Evolutionary conservation across 2,113 vertebrate genomes (phyloP).

Genomic region (Xyrauchen texanus): DNA sequence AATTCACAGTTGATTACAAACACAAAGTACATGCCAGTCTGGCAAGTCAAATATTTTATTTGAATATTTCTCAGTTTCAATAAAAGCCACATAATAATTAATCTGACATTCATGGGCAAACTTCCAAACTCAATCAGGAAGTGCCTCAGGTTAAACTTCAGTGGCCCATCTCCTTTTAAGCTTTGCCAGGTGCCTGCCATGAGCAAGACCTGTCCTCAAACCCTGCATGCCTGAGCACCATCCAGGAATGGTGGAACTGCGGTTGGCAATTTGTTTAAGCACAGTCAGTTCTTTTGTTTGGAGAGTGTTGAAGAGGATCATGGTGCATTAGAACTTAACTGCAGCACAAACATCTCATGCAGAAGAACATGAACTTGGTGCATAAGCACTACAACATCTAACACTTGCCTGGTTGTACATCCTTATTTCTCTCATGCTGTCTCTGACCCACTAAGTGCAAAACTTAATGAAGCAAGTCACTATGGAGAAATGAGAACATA

Average conservation of each 20-base stretch:
- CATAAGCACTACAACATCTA: neutral
- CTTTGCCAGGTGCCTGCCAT: constrained; percentile 38
- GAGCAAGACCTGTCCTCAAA: constrained; percentile 49
- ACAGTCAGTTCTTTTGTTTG: constrained; percentile 22
- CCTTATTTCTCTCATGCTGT: neutral
- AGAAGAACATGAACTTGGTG: neutral
- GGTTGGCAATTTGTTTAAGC: constrained; percentile 20
- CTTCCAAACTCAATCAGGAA: constrained; percentile 41
- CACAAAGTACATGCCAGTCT: neutral
- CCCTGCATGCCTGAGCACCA: constrained; percentile 3
- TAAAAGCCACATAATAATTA: constrained; percentile 25
- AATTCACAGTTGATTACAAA: constrained; percentile 12
- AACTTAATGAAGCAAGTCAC: too few relatives aligned
- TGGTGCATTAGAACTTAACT: constrained; percentile 20
- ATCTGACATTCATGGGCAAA: constrained; percentile 28
- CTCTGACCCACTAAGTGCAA: neutral
- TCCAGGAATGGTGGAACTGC: constrained; percentile 2
- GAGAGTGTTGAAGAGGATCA: constrained; percentile 19
- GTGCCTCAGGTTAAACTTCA: constrained; percentile 15
- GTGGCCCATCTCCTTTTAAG: constrained; percentile 27
- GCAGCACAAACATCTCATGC: constrained; percentile 23
- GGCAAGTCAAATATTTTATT: neutral
- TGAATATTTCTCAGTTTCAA: constrained; percentile 13
- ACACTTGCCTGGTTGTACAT: neutral
- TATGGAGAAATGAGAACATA: too few relatives aligned